These are phyloP conservation scores for Hepsetus odoe DNA, from an alignment of 2,113 vertebrate genomes.

Conservation along the genomic window DNA sequence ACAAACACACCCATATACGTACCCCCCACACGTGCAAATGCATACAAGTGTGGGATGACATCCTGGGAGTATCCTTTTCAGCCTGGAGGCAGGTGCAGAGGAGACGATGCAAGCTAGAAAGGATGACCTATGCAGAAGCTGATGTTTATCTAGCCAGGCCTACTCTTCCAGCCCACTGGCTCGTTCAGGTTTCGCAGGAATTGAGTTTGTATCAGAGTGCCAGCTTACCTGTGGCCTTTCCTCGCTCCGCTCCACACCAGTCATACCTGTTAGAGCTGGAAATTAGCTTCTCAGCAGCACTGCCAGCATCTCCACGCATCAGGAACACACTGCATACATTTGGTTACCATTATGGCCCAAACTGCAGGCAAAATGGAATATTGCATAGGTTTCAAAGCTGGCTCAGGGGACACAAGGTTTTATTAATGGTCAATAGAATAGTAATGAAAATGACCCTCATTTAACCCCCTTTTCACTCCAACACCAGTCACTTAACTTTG, in stretches of 20 bases:
- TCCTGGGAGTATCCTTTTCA: slow-evolving; percentile 25
- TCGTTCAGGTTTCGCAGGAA: slow-evolving; percentile 45
- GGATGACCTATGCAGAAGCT: slow-evolving; percentile 36
- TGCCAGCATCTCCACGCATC: slow-evolving; percentile 58
- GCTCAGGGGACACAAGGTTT: not conserved
- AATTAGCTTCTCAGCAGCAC: slow-evolving; percentile 69
- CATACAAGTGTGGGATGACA: not conserved
- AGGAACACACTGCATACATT: slow-evolving; percentile 66
- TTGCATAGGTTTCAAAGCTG: slow-evolving; percentile 27
- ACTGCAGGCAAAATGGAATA: slow-evolving; percentile 40
- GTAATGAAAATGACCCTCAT: too few relatives aligned
- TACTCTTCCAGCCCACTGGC: slow-evolving; percentile 18
- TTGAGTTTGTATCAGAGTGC: slow-evolving; percentile 27
- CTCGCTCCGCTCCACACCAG: slow-evolving; percentile 53
- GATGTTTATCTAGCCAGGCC: slow-evolving; percentile 35
- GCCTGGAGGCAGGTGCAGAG: slow-evolving; percentile 23
- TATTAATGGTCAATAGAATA: slow-evolving; percentile 7
- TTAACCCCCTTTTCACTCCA: not conserved
- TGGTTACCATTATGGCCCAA: slow-evolving; percentile 63
- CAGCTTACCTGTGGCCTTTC: slow-evolving; percentile 36
- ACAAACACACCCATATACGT: slow-evolving; percentile 12
- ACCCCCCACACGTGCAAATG: not conserved
- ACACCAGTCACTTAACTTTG: not conserved
- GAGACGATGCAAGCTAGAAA: slow-evolving; percentile 19
- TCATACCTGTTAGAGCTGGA: slow-evolving; percentile 76